These are phyloP conservation scores for Desmodus rotundus DNA, from an alignment of 2,113 vertebrate species.

Conservation along the genomic window DNA sequence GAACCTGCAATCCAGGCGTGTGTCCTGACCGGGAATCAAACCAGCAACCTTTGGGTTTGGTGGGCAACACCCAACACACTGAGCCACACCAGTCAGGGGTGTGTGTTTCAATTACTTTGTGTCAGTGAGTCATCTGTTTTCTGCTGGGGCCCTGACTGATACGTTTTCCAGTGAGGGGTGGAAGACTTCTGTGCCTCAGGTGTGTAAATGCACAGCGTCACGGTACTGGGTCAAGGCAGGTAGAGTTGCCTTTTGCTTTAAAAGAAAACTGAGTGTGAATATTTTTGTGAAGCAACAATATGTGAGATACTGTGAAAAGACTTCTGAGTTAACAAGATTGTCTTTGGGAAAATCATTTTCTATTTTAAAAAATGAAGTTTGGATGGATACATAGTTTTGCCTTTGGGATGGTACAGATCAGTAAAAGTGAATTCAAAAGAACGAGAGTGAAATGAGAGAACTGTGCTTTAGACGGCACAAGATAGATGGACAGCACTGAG, in stretches of 20 bases:
- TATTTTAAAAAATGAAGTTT: not conserved
- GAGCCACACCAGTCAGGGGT: too few relatives aligned
- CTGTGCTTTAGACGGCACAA: not conserved
- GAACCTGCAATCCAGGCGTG: not conserved
- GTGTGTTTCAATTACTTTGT: not conserved
- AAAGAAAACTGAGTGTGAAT: not conserved
- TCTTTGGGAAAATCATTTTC: not conserved
- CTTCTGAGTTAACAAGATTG: not conserved
- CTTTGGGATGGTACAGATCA: not conserved
- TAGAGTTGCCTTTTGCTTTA: not conserved
- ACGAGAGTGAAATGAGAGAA: not conserved
- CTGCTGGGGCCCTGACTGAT: not conserved
- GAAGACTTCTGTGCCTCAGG: not conserved
- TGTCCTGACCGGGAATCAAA: too few relatives aligned
- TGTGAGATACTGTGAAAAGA: not conserved
- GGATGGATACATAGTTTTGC: not conserved
- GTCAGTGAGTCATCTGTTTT: not conserved
- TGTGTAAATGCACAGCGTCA: not conserved
- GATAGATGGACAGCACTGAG: not conserved
- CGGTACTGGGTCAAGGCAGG: not conserved
- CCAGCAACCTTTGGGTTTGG: too few relatives aligned
- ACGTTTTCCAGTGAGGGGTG: not conserved
- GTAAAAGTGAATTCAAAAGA: not conserved
- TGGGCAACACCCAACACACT: too few relatives aligned
- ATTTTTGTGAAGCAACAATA: not conserved